phyloP scores from a whole-genome alignment of 1,140 invertebrate genomes.

The Tribolium castaneum region DNA sequence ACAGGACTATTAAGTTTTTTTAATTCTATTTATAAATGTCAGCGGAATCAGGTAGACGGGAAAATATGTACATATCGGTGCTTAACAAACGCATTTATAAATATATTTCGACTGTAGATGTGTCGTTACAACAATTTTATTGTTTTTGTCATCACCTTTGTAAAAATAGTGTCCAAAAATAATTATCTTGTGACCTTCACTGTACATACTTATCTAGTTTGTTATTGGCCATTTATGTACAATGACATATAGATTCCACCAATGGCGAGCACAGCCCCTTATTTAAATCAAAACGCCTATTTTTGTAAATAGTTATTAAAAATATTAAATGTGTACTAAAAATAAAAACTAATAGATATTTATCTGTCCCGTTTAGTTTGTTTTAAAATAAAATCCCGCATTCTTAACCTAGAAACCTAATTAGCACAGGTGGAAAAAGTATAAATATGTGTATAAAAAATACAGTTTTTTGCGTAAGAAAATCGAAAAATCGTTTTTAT shows the following conservation, averaged over 20 bases:
- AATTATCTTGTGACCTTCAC: neutral
- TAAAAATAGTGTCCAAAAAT: slow-evolving; percentile 13
- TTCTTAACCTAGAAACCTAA: slow-evolving; percentile 29
- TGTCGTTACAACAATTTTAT: neutral
- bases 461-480: neutral
- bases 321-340: neutral
- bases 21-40: too few relatives aligned
- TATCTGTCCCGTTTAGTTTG: neutral
- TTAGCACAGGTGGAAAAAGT: slow-evolving; percentile 19
- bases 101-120: too few relatives aligned
- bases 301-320: slow-evolving; percentile 16
- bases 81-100: too few relatives aligned
- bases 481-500: neutral
- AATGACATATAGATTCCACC: neutral
- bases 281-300: neutral
- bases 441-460: neutral
- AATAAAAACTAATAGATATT: slow-evolving; percentile 15
- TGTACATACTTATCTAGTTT: neutral
- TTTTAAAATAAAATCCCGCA: slow-evolving; percentile 11
- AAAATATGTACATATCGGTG: too few relatives aligned
- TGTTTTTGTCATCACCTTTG: neutral
- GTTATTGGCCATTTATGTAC: neutral
- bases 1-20: neutral
- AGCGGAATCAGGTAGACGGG: too few relatives aligned
- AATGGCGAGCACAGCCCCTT: neutral